Conservation (phyloP, 2,888 invertebrate genomes). For the Metalampra italica region DNA sequence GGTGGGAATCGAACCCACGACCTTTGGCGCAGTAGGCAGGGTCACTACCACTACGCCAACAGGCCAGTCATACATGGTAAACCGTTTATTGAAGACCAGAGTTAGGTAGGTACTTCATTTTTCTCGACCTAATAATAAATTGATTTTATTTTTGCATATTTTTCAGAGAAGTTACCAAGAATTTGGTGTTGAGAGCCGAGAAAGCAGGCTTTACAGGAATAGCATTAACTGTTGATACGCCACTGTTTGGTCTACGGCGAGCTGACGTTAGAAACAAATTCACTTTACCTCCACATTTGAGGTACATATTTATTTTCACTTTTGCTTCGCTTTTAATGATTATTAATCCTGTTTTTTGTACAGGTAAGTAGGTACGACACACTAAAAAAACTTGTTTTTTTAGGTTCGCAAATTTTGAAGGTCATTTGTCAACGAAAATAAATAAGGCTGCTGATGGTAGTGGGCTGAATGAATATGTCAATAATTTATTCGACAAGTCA, state of each 20-base stretch:
- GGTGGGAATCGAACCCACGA: no score
- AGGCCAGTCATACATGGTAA: no score
- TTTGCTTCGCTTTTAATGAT: no score
- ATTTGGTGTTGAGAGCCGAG: conserved; percentile 88
- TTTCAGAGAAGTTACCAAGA: conserved; percentile 81
- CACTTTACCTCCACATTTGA: conserved; percentile 87
- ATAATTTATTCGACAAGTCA: conserved; percentile 86
- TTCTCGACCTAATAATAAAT: no score
- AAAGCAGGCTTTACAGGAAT: conserved; percentile 91
- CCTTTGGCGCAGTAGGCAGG: no score
- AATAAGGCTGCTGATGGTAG: conserved; percentile 79
- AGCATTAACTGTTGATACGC: conserved; percentile 93
- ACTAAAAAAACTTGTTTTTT: no score
- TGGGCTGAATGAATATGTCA: conserved; percentile 88
- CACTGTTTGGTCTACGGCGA: conserved; percentile 89
- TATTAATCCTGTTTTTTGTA: no score
- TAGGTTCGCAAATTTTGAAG: conserved; percentile 90
- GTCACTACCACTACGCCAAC: no score
- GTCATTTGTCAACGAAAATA: conserved; percentile 66
- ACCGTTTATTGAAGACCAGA: no score
- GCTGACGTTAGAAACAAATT: conserved; percentile 92
- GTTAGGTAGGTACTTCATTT: not conserved
- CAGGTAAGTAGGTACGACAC: no score
- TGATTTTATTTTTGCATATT: no score
- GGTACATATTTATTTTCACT: conserved; percentile 56